Percentiles rank a stretch among this genome's conserved stretches.
These are phyloP conservation scores for Xanthia togata DNA, from an alignment of 2,888 invertebrate species.

Conservation along the genomic window DNA sequence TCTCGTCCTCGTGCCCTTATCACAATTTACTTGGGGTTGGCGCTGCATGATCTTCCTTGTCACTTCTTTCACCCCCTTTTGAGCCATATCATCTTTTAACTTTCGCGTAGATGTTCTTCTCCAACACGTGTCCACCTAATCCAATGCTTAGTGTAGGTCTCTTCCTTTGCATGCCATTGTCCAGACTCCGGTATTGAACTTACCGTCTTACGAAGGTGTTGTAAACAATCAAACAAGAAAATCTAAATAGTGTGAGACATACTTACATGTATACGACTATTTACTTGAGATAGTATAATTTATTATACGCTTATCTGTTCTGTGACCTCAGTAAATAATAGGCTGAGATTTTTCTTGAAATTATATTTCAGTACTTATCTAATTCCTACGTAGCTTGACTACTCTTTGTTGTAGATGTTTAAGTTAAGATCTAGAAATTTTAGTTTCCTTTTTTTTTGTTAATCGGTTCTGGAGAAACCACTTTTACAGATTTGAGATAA, in stretches of 20 bases:
- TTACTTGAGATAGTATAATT: conserved; percentile 21
- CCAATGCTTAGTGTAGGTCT: background rate
- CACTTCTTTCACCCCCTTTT: background rate
- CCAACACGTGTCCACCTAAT: background rate
- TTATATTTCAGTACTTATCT: background rate
- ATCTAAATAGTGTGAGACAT: conserved; percentile 1
- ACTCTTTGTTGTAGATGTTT: background rate
- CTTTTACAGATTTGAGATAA: conserved; percentile 6
- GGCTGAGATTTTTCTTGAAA: conserved; percentile 7
- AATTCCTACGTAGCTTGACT: background rate
- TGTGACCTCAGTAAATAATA: conserved; percentile 27
- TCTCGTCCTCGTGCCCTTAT: background rate
- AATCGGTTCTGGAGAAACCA: background rate
- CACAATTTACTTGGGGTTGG: background rate
- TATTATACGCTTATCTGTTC: conserved; percentile 29
- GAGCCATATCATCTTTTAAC: background rate
- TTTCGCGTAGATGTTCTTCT: background rate
- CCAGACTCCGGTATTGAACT: background rate
- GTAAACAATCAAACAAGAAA: conserved; percentile 10
- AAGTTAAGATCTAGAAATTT: background rate
- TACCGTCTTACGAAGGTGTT: background rate
- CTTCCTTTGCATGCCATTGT: background rate
- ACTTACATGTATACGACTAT: conserved; percentile 4
- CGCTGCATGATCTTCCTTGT: background rate
- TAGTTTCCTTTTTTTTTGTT: background rate